Conservation (phyloP, 2,797 vertebrate species). For the Poeciliopsis turneri region DNA sequence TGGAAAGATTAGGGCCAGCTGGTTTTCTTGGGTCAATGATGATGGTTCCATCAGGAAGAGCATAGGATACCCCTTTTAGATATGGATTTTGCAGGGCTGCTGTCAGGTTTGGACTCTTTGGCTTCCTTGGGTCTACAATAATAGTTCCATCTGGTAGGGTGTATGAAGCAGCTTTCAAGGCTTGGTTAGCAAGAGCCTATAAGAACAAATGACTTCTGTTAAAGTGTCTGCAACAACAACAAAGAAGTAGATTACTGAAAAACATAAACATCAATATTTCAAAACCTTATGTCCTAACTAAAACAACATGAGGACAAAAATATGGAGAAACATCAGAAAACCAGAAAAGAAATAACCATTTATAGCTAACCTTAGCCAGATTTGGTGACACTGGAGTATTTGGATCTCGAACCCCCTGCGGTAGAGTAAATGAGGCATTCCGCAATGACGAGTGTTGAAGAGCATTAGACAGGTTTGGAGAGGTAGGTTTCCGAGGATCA, state of each 20-base stretch:
- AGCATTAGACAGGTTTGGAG: constrained; percentile 72
- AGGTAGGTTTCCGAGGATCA: constrained; percentile 74
- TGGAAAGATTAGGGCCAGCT: constrained; percentile 65
- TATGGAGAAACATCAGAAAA: neutral
- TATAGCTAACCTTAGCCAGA: constrained; percentile 59
- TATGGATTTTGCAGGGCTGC: constrained; percentile 77
- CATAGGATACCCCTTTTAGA: constrained; percentile 73
- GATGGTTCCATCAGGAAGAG: constrained; percentile 79
- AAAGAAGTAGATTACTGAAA: constrained; percentile 14
- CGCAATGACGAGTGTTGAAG: constrained; percentile 67
- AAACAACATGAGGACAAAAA: neutral
- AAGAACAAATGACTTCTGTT: constrained; percentile 25
- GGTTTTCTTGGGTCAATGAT: constrained; percentile 78
- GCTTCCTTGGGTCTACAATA: constrained; percentile 77
- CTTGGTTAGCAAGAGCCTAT: constrained; percentile 78
- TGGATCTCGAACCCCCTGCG: constrained; percentile 70
- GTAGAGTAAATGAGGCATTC: constrained; percentile 62
- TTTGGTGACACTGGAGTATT: constrained; percentile 69
- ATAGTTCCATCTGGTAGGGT: constrained; percentile 81
- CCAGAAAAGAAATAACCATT: neutral
- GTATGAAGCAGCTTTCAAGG: constrained; percentile 75
- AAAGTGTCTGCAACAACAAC: neutral
- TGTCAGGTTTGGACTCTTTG: constrained; percentile 68
- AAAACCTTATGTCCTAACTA: constrained; percentile 1
- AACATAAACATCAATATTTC: neutral